Percentiles rank a stretch among this genome's conserved stretches.
These are phyloP conservation scores for Drosophila austrosaltans DNA, from an alignment of 2,888 invertebrate genomes.

Conservation along the genomic window DNA sequence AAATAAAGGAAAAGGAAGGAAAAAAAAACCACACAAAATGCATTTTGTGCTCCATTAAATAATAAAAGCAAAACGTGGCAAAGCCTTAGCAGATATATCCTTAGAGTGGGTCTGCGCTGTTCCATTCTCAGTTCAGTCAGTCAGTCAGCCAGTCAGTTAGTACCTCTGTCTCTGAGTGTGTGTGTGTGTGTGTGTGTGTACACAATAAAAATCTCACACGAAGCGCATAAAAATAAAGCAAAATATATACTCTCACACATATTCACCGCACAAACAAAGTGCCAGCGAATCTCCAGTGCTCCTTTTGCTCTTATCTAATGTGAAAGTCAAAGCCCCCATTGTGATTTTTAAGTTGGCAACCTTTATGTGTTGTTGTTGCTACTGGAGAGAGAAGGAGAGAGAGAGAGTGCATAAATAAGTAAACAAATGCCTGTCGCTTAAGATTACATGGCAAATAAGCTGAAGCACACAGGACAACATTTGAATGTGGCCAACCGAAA, in stretches of 20 bases:
- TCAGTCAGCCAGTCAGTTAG: constrained; percentile 11
- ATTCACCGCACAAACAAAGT: constrained; percentile 19
- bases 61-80: constrained; percentile 80
- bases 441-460: constrained; percentile 77
- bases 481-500: constrained; percentile 42
- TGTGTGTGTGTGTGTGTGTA: constrained; percentile 48
- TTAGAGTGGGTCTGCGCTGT: not conserved
- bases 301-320: constrained; percentile 66
- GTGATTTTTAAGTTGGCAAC: constrained; percentile 79
- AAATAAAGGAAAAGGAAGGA: constrained; percentile 48
- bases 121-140: constrained; percentile 7
- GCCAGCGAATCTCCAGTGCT: constrained; percentile 24
- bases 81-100: constrained; percentile 62
- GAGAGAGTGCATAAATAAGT: constrained; percentile 72
- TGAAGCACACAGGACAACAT: constrained; percentile 41
- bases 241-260: constrained; percentile 34
- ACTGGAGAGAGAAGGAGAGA: constrained; percentile 22
- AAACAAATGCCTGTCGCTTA: constrained; percentile 80
- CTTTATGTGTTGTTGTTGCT: constrained; percentile 38
- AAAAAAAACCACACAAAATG: constrained; percentile 59
- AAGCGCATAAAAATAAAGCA: constrained; percentile 76
- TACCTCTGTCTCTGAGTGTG: constrained; percentile 18
- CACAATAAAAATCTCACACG: constrained; percentile 80
- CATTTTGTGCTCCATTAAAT: constrained; percentile 82
- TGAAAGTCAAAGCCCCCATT: constrained; percentile 72